These are phyloP conservation scores for Agrotis exclamationis DNA, from an alignment of 2,888 invertebrate genomes.

Conservation along the genomic window DNA sequence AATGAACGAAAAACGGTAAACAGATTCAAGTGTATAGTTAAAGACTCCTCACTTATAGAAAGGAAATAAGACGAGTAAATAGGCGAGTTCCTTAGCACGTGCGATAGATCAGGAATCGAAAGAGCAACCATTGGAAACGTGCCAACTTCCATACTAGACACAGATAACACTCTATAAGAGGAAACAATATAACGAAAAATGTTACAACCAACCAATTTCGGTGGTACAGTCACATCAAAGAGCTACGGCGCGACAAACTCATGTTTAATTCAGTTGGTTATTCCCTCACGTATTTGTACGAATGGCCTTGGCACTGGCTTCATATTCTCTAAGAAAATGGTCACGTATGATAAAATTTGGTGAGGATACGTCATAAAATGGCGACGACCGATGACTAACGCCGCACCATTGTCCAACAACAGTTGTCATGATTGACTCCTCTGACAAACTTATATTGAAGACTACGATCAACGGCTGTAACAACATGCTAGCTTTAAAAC, in stretches of 20 bases:
- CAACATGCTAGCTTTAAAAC: neutral
- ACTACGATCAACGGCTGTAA: neutral
- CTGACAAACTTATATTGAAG: constrained; percentile 21
- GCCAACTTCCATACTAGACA: constrained; percentile 81
- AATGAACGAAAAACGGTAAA: neutral
- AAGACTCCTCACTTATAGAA: constrained; percentile 29
- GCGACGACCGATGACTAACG: constrained; percentile 56
- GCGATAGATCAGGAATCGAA: constrained; percentile 58
- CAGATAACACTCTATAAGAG: constrained; percentile 57
- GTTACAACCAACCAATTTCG: constrained; percentile 71
- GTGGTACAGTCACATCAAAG: constrained; percentile 72
- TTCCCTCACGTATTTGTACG: constrained; percentile 69
- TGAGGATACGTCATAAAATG: constrained; percentile 46
- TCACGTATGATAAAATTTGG: constrained; percentile 73
- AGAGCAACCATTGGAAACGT: constrained; percentile 73
- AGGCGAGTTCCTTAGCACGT: constrained; percentile 42
- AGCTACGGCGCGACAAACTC: constrained; percentile 60
- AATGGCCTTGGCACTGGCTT: constrained; percentile 74
- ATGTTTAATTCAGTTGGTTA: constrained; percentile 79
- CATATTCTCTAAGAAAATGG: constrained; percentile 72
- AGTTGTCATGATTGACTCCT: constrained; percentile 24
- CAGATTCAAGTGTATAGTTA: constrained; percentile 17
- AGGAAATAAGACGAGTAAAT: constrained; percentile 44
- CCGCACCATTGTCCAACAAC: constrained; percentile 18
- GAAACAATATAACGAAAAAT: constrained; percentile 72